Base-by-base conservation (phyloP, 2,797 vertebrate genomes). In the Sebastes cheni region DNA sequence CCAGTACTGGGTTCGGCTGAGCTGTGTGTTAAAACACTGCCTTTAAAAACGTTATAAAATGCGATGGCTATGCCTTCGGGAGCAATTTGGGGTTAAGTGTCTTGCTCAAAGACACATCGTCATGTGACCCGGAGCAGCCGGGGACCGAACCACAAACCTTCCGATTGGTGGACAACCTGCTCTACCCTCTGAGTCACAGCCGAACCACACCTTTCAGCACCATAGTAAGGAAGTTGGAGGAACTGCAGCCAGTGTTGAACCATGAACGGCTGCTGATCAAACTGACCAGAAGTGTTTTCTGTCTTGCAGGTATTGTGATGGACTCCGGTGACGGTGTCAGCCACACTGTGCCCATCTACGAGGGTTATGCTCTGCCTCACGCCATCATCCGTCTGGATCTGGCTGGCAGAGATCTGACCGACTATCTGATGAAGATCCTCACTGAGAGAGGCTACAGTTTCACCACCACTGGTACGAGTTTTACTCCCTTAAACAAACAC, bases 391-490 rank as follows among this genome's bases (percentile, higher is more conserved):
- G 96, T 91, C 96, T 93, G 2, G 92, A 86, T 0, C 87, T 94
- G 89, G 94, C 96, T n/a, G 94, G 93, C 87, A 95, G 88, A 70
- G 96, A 95, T 71, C 86, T 92, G 62, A 97, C 97, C 0, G 89
- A 92, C 70, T 90, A 93, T 42, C 36, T 97, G 86, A 90, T 92
- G 87, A 97, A 97, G 96, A 97, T 97, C 86, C 94, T 97, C 72
- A 97, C 96, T 0, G 97, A 97, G 72, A 87, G 97, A 0, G 97
- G 96, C 80, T 97, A 97, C 94, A 96, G 96, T 90, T 97, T 97
- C 94, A 97, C 96, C 86, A 97, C 97, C 87, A 97, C 96, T 0
- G 90, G 92, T 93, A 82, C 4, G 2, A 13, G 0, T 6, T 39
- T 22, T 2, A 56, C 59, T 1, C 11, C 3, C 30, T 32, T 1